phyloP scores from a whole-genome alignment of 2,113 vertebrate species.

The Melanocharis versteri region DNA sequence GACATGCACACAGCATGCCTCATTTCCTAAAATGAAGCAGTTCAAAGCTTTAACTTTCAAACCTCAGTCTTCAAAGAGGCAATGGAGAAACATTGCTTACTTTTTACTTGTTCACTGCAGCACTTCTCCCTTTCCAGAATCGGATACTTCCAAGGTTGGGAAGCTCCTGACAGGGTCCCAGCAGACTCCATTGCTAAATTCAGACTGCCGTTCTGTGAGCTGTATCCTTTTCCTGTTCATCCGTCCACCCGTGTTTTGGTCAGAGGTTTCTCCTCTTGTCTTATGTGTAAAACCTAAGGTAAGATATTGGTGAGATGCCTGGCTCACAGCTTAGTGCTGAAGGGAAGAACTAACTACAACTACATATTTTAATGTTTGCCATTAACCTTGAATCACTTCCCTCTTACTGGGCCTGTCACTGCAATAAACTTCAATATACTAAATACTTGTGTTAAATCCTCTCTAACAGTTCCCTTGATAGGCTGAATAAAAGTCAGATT shows the following conservation, averaged over 20 bases:
- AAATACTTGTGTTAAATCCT: not conserved
- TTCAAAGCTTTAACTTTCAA: not conserved
- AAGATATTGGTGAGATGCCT: not conserved
- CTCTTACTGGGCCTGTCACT: not conserved
- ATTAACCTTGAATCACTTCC: not conserved
- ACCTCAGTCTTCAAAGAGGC: not conserved
- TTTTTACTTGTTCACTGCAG: not conserved
- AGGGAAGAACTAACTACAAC: not conserved
- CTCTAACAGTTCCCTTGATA: not conserved
- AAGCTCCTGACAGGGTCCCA: not conserved
- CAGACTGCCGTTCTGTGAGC: not conserved
- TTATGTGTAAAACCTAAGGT: accelerated
- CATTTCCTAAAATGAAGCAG: not conserved
- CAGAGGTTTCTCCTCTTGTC: not conserved
- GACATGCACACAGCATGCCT: not conserved
- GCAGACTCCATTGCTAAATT: not conserved
- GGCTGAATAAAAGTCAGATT: not conserved
- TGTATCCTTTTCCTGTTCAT: not conserved
- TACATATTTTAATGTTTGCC: not conserved
- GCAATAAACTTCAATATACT: not conserved
- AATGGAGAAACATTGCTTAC: not conserved
- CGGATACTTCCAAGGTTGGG: not conserved
- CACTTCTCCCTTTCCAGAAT: not conserved
- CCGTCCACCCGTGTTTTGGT: accelerated
- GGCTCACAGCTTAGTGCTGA: not conserved